Evolutionary conservation across 2,113 vertebrate species (phyloP).

Genomic region (Sturnus vulgaris): DNA sequence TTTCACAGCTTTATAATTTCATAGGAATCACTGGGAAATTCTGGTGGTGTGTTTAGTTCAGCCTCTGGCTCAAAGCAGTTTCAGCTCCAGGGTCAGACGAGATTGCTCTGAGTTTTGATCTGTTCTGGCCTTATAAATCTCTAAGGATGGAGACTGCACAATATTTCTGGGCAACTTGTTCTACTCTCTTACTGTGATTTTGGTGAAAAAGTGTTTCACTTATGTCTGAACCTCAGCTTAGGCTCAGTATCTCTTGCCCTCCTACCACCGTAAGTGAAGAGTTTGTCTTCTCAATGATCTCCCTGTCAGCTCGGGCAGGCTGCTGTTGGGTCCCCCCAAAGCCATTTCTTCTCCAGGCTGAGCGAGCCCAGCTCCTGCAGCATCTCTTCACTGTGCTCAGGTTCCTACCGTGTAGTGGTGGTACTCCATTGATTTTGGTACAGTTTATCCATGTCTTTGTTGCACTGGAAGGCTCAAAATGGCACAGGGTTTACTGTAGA

Average conservation of each 20-base stretch:
- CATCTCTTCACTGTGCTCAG: not conserved
- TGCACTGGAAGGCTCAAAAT: not conserved
- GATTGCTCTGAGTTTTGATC: not conserved
- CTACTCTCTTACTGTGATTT: not conserved
- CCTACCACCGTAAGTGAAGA: not conserved
- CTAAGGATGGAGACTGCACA: not conserved
- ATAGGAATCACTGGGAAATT: not conserved
- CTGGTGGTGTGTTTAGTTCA: not conserved
- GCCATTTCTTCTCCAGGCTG: not conserved
- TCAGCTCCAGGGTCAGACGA: not conserved
- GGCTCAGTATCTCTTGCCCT: not conserved
- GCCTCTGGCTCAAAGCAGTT: not conserved
- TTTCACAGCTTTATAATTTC: not conserved
- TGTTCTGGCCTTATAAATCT: not conserved
- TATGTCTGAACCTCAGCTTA: not conserved
- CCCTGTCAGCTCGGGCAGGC: not conserved
- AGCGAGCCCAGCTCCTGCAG: not conserved
- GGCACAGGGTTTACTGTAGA: not conserved
- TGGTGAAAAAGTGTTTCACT: rapidly evolving
- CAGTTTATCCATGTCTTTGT: not conserved
- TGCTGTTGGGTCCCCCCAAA: not conserved
- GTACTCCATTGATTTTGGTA: not conserved
- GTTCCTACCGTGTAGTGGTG: not conserved
- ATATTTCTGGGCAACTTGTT: not conserved
- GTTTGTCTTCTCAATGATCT: not conserved